Evolutionary conservation across 2,113 vertebrate genomes (phyloP), one percentile per base, ranked within the genome.

Genomic region (Phylloscopus trochilus): DNA sequence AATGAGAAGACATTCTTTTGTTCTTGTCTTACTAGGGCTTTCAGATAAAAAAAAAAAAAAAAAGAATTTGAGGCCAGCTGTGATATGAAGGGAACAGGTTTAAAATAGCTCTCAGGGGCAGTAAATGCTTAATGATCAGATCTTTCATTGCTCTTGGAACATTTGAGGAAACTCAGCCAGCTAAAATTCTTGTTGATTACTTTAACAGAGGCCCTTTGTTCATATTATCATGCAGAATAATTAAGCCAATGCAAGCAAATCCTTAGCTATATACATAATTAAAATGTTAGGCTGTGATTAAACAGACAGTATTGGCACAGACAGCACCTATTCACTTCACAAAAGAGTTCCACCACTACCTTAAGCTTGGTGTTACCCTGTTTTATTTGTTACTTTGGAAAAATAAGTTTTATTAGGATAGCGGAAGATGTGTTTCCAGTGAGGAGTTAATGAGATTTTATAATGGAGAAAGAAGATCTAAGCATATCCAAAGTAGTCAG

Each of bases 201-300:
- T 96, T 93, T 87, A 96, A 98, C 97, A 97, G 97, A 97, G 89
- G 91, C 55, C 67, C 91, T 96, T 98, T 97, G 97, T 97, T 96
- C 95, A 58, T 87, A 95, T 96, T 95, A 96, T 95, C 95, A 93
- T 93, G 90, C 90, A 92, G 90, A 95, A 97, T 95, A 97, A 97
- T 98, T 97, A 97, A 97, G 87, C 88, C 88, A 83, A 95, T 96
- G 95, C 92, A 88, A 92, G 84, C 84, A 89, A 95, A 92, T 82
- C 78, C 95, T 89, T 94, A 93, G 78, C 92, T 85, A 79, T 81
- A 93, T 75, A 60, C 92, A 96, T 97, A 97, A 97, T 97, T 97
- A 97, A 97, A 95, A 93, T 84, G 90, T 76, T 96, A 87, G 88
- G 56, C 64, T 91, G 83, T 93, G 80, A 92, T 92, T 89, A 76